Conservation (phyloP, 2,797 vertebrate genomes). For the Spheniscus humboldti region DNA sequence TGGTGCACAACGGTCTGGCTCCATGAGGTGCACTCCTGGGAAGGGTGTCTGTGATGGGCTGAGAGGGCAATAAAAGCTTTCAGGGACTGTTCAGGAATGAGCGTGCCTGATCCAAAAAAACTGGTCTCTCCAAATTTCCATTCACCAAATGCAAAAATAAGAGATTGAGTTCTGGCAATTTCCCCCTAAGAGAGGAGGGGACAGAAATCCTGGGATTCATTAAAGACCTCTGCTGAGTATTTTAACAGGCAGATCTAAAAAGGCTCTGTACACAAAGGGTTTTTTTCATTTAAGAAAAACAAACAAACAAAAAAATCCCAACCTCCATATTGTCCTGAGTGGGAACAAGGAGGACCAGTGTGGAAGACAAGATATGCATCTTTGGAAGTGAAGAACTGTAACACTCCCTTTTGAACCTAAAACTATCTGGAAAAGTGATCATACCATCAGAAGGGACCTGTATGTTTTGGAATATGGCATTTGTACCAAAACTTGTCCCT, state of each 20-base stretch:
- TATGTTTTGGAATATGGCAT: background rate
- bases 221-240: background rate
- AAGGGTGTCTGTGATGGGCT: background rate
- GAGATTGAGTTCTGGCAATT: background rate
- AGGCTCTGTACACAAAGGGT: background rate
- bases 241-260: background rate
- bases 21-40: background rate
- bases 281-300: background rate
- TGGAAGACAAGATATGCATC: background rate
- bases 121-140: background rate
- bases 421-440: background rate
- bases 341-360: background rate
- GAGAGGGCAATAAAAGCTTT: background rate
- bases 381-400: background rate
- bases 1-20: background rate
- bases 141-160: background rate
- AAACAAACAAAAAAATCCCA: background rate
- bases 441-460: accelerated
- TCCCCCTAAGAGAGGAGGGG: background rate
- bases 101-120: background rate
- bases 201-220: background rate
- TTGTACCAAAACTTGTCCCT: background rate
- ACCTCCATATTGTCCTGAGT: background rate
- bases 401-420: background rate
- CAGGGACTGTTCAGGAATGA: background rate